phyloP scores from a whole-genome alignment of 1,140 invertebrate genomes.

The Manduca sexta region DNA sequence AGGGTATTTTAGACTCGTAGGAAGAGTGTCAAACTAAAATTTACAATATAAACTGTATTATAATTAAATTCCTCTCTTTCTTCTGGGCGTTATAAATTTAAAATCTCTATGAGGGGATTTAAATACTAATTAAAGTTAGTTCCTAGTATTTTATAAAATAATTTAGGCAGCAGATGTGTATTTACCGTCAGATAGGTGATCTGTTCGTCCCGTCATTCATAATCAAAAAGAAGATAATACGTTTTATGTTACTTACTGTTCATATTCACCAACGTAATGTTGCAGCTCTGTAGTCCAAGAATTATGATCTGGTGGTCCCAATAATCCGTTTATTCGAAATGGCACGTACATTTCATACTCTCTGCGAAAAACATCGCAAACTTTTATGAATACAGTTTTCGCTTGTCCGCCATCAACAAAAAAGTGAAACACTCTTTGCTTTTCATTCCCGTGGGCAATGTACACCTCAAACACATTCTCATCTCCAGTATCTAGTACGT shows the following conservation, averaged over 20 bases:
- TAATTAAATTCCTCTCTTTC: too few species aligned
- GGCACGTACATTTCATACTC: constrained; percentile 64
- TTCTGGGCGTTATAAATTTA: too few species aligned
- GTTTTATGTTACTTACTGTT: constrained; percentile 38
- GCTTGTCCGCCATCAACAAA: constrained; percentile 46
- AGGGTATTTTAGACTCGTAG: too few species aligned
- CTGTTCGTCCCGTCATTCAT: not conserved
- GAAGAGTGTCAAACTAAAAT: too few species aligned
- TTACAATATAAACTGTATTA: too few species aligned
- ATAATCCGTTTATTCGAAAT: constrained; percentile 55
- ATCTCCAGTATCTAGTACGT: constrained; percentile 45
- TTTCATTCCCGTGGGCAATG: constrained; percentile 44
- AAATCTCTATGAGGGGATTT: too few species aligned
- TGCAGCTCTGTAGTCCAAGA: constrained; percentile 37
- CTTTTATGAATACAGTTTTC: constrained; percentile 54
- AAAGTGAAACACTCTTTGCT: constrained; percentile 42
- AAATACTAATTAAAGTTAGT: too few species aligned
- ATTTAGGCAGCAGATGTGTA: too few species aligned
- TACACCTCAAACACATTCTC: constrained; percentile 58
- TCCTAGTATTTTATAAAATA: too few species aligned
- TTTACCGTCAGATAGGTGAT: too few species aligned
- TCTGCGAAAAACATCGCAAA: constrained; percentile 47
- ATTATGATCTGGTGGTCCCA: constrained; percentile 50
- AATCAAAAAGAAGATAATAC: constrained; percentile 4
- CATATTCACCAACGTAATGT: constrained; percentile 44